Percentiles rank a stretch among this genome's conserved stretches.
phyloP scores from a whole-genome alignment of 2,888 invertebrate genomes.

The Drosophila histrio region DNA sequence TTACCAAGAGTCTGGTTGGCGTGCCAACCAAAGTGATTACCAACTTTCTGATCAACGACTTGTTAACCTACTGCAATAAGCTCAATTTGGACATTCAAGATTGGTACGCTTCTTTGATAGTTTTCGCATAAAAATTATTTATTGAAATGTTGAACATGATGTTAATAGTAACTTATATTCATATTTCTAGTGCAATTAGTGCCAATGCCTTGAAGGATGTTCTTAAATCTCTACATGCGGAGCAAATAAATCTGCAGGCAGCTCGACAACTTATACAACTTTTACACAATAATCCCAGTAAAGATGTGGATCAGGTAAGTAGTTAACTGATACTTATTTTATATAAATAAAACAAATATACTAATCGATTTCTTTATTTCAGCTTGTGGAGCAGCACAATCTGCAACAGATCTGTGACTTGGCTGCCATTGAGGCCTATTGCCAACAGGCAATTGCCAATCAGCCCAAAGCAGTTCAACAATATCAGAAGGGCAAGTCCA shows the following conservation, averaged over 20 bases:
- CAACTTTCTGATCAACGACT: constrained; percentile 89
- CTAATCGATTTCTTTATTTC: not conserved
- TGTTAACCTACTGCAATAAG: constrained; percentile 88
- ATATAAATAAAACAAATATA: rapidly evolving
- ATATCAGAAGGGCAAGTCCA: constrained; percentile 89
- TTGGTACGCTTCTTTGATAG: constrained; percentile 84
- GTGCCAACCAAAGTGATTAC: constrained; percentile 87
- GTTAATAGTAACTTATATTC: not conserved
- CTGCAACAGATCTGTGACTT: constrained; percentile 88
- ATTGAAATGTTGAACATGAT: too few relatives aligned
- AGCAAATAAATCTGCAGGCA: constrained; percentile 87
- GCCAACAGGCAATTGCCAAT: constrained; percentile 86
- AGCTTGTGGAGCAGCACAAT: constrained; percentile 87
- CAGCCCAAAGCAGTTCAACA: constrained; percentile 88
- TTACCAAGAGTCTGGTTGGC: constrained; percentile 84
- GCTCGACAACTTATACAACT: constrained; percentile 85
- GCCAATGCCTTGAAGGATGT: constrained; percentile 87
- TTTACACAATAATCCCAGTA: constrained; percentile 83
- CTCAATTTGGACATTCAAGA: constrained; percentile 86
- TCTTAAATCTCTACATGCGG: constrained; percentile 86
- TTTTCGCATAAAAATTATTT: too few relatives aligned
- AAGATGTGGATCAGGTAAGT: constrained; percentile 81
- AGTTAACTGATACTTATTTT: not conserved
- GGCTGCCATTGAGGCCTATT: constrained; percentile 86
- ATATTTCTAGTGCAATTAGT: constrained; percentile 80